Conservation (phyloP, 1,140 invertebrate species). For the Hetaerina americana region DNA sequence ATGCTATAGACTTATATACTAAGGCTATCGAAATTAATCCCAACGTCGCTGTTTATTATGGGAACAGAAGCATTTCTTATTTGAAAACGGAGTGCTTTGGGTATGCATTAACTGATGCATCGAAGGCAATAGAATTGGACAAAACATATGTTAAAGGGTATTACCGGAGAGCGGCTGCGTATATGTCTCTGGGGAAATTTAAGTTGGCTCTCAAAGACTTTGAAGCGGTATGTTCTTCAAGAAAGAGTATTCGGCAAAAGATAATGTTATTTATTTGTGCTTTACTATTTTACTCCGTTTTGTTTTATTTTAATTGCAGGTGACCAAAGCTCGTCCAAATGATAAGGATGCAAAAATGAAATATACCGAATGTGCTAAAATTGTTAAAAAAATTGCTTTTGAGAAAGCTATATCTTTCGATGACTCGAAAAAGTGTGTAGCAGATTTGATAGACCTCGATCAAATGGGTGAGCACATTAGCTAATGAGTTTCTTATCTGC, state of each 20-base stretch:
- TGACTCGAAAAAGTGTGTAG: conserved; percentile 70
- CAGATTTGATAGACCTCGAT: conserved; percentile 78
- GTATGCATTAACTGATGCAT: conserved; percentile 81
- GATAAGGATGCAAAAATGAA: conserved; percentile 93
- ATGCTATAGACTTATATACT: conserved; percentile 81
- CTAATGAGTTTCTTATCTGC: too few species aligned
- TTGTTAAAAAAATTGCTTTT: conserved; percentile 88
- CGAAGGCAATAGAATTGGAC: conserved; percentile 81
- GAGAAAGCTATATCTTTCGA: conserved; percentile 94
- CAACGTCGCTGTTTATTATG: conserved; percentile 68
- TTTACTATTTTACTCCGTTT: conserved; percentile 8
- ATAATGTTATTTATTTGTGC: conserved; percentile 12
- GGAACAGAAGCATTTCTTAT: conserved; percentile 91
- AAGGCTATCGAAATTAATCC: conserved; percentile 83
- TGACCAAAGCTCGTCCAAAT: conserved; percentile 76
- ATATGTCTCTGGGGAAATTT: conserved; percentile 96
- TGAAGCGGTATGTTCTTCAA: conserved; percentile 73
- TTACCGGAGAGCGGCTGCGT: conserved; percentile 87
- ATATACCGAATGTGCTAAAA: conserved; percentile 89
- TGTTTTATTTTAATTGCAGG: conserved; percentile 37
- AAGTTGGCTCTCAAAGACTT: conserved; percentile 93
- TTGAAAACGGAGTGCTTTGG: conserved; percentile 87
- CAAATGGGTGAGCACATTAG: conserved; percentile 68
- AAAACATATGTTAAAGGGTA: conserved; percentile 84
- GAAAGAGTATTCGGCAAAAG: conserved; percentile 2